Conservation (phyloP, 35 echinoderm and acorn worm genomes). For the Amphiura filiformis region DNA sequence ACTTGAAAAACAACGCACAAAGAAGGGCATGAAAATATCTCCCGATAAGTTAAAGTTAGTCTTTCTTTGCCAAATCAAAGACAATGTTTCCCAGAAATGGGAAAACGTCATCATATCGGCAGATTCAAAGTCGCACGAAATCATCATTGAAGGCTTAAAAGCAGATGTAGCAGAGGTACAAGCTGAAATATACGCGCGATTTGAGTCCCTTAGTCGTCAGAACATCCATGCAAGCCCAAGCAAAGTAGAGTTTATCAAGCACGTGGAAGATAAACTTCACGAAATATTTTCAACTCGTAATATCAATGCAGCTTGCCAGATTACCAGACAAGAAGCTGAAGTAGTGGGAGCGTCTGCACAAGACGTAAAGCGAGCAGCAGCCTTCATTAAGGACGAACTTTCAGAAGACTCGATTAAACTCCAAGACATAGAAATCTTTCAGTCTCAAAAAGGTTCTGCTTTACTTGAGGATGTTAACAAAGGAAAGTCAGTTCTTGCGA, state of each 20-base stretch:
- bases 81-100: not conserved
- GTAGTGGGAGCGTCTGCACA: not conserved
- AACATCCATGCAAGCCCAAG: not conserved
- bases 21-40: not conserved
- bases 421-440: conserved; percentile 11
- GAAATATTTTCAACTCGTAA: not conserved
- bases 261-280: conserved; percentile 6
- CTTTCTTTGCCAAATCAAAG: not conserved
- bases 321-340: not conserved
- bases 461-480: conserved; percentile 8
- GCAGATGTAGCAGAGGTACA: not conserved
- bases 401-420: conserved; percentile 8
- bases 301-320: not conserved
- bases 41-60: conserved; percentile 5
- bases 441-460: not conserved
- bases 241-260: not conserved
- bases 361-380: not conserved
- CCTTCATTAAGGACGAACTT: conserved; percentile 8
- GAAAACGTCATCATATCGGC: conserved; percentile 9
- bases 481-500: conserved; percentile 3
- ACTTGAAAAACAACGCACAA: not conserved
- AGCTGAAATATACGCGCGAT: not conserved
- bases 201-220: not conserved
- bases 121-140: not conserved
- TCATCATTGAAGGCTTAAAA: conserved; percentile 14